Evolutionary conservation across 1,140 invertebrate species (phyloP).

Genomic region (Chironomus tepperi): DNA sequence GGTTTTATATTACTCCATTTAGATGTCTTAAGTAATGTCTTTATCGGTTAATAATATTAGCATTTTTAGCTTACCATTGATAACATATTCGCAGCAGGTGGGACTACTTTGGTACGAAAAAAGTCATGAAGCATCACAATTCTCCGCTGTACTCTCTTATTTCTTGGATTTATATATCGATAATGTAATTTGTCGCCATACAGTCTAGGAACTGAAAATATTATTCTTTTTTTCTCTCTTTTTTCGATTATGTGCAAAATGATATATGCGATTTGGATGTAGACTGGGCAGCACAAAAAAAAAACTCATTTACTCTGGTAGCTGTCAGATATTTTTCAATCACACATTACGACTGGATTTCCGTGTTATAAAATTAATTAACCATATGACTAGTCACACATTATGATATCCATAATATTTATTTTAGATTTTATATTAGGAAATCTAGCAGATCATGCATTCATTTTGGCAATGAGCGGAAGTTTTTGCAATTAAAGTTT

Average conservation of each 20-base stretch:
- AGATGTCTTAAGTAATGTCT: too few species aligned
- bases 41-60: neutral
- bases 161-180: constrained; percentile 47
- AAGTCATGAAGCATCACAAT: constrained; percentile 70
- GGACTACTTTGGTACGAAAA: constrained; percentile 62
- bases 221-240: neutral
- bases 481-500: too few species aligned
- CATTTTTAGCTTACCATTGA: constrained; percentile 55
- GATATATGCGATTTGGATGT: neutral
- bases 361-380: neutral
- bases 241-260: neutral
- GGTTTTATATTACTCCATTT: neutral
- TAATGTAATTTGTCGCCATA: constrained; percentile 52
- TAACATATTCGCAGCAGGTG: constrained; percentile 70
- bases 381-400: neutral
- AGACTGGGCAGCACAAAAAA: neutral
- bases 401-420: too few species aligned
- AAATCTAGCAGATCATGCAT: too few species aligned
- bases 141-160: constrained; percentile 54
- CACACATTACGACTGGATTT: neutral
- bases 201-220: constrained; percentile 24
- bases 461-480: too few species aligned
- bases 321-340: neutral
- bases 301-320: neutral
- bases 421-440: too few species aligned